Base-by-base conservation (phyloP, 1,140 invertebrate species). In the Drosophila mayri region DNA sequence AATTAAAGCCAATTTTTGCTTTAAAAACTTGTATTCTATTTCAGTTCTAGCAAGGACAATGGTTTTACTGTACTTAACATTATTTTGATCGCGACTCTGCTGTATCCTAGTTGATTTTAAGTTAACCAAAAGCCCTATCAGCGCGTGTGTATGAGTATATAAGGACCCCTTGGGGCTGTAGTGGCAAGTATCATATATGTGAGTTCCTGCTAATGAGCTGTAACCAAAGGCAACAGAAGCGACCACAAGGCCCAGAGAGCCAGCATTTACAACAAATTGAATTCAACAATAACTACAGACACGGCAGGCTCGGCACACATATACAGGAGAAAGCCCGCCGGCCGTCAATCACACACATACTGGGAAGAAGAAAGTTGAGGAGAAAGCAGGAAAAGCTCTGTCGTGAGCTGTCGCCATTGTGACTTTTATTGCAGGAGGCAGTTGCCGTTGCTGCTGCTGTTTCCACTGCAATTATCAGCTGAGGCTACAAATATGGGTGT, bases 221-320 rank as follows among this genome's bases (percentile, higher is more conserved):
- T 84, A 84, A 72, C 64, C 67, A 90, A 84, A 59, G 72, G 75
- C 49, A 81, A 79, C 74, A 77, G 73, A 55, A 65, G 59, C 80
- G 76, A 71, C 64, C 64, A 66, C 73, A 65, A 61, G 54, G 37
- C 37, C 38, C 52, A 43, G n/a, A 47, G 37, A 54, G 22, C 61
- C 60, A 76, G 77, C 61, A 76, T 70, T 73, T 64, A 63, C 78
- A 67, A 64, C 44, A 81, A 85, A 85, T 85, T 85, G 74, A 86
- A 85, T 85, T 86, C 66, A 77, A 65, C 75, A 40, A 71, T 71
- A 72, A 67, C 62, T 71, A 62, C 50, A 43, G 40, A 46, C 41
- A 43, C 55, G 20, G 37, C 40, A 49, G 46, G 25, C 46, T 16
- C 9, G 46, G 46, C 22, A 43, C 30, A 41, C 52, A 59, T n/a